A percentile compares a stretch with the other conserved stretches of the same genome.
Conservation (phyloP, 2,113 vertebrate genomes). For the Ancistrus triradiatus region DNA sequence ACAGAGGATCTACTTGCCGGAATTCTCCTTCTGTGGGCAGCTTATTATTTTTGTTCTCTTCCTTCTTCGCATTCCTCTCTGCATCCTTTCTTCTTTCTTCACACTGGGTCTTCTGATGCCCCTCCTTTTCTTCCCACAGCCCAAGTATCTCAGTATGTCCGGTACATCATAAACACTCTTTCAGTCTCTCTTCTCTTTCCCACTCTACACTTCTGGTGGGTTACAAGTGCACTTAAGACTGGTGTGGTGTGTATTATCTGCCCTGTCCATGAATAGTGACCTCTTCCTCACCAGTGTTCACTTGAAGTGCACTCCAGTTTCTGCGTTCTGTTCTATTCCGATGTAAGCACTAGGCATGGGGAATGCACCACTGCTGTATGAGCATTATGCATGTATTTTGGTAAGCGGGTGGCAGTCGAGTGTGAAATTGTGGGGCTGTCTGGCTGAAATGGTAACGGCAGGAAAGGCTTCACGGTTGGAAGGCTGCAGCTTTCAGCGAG, state of each 20-base stretch:
- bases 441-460: slow-evolving; percentile 19
- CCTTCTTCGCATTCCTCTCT: background rate
- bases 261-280: background rate
- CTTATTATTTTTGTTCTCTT: background rate
- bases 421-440: slow-evolving; percentile 45
- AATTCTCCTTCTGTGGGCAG: background rate
- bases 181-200: too few species aligned
- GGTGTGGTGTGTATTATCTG: background rate
- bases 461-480: slow-evolving; percentile 38
- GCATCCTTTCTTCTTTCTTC: background rate
- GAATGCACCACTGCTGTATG: slow-evolving; percentile 5
- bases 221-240: too few species aligned
- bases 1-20: background rate
- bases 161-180: too few species aligned
- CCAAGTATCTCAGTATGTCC: too few species aligned
- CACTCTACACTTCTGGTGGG: too few species aligned
- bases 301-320: slow-evolving; percentile 10
- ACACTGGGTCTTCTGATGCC: too few species aligned
- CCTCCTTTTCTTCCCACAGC: background rate
- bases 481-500: slow-evolving; percentile 17
- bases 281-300: slow-evolving; percentile 10
- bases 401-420: slow-evolving; percentile 21
- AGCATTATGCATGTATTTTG: slow-evolving; percentile 35
- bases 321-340: slow-evolving; percentile 27
- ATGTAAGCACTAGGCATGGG: slow-evolving; percentile 4